phyloP scores from a whole-genome alignment of 1,140 invertebrate genomes.

The Drosophila kanapiae region DNA sequence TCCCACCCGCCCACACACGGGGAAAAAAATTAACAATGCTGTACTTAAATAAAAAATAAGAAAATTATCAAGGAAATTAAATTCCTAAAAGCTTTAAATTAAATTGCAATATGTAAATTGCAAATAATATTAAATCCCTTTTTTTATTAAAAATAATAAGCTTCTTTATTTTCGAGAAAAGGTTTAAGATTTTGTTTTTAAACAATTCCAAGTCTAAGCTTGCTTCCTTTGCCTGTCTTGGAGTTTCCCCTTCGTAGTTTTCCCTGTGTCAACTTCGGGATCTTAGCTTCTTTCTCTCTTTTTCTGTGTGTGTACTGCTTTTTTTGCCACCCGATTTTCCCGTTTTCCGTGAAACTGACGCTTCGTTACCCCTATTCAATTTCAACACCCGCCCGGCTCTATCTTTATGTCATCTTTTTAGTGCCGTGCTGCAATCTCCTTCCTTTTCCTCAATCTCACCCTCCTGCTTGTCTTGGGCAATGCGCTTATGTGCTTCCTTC shows the following conservation, averaged over 20 bases:
- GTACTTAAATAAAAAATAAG: too few species aligned
- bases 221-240: not conserved
- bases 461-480: slow-evolving; percentile 54
- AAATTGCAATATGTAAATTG: too few species aligned
- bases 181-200: not conserved
- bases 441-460: slow-evolving; percentile 34
- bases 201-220: not conserved
- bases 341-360: slow-evolving; percentile 11
- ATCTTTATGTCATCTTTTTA: slow-evolving; percentile 81
- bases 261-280: not conserved
- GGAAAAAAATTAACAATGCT: not conserved
- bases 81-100: too few species aligned
- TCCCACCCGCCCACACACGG: not conserved
- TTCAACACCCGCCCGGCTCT: slow-evolving; percentile 73
- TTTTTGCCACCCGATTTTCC: not conserved
- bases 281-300: not conserved
- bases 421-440: slow-evolving; percentile 60
- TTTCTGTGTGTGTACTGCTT: not conserved
- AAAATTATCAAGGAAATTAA: too few species aligned
- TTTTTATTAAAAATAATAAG: too few species aligned
- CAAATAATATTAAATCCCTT: too few species aligned
- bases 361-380: slow-evolving; percentile 73
- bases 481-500: slow-evolving; percentile 81
- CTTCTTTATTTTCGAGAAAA: too few species aligned
- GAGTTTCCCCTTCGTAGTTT: not conserved